Evolutionary conservation across 2,113 vertebrate species (phyloP).

Genomic region (Argyrosomus japonicus): DNA sequence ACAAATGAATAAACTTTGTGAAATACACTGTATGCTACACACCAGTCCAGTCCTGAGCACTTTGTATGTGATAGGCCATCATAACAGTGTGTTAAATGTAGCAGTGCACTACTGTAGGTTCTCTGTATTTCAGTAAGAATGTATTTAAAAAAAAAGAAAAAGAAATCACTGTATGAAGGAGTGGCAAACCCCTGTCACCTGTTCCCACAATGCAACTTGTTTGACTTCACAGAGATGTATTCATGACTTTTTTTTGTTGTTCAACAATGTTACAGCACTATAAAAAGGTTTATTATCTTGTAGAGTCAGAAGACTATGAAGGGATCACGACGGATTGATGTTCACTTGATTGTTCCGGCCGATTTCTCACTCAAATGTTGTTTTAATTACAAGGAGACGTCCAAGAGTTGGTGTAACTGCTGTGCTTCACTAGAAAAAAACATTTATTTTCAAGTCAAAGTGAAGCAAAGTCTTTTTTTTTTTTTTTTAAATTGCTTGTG

Average conservation of each 20-base stretch:
- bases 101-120: conserved; percentile 77
- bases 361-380: not conserved
- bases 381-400: conserved; percentile 3
- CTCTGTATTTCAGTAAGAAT: conserved; percentile 79
- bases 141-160: conserved; percentile 56
- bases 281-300: conserved; percentile 24
- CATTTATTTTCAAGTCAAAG: not conserved
- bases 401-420: conserved; percentile 4
- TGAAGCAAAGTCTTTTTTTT: not conserved
- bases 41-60: conserved; percentile 81
- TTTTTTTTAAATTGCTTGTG: not conserved
- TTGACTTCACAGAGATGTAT: conserved; percentile 28
- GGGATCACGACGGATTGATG: conserved; percentile 29
- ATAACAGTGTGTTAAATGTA: conserved; percentile 75
- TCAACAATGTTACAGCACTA: conserved; percentile 26
- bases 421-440: conserved; percentile 13
- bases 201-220: conserved; percentile 45
- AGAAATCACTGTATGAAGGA: conserved; percentile 58
- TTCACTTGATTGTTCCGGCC: not conserved
- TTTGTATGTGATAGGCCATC: conserved; percentile 79
- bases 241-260: conserved; percentile 42
- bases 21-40: conserved; percentile 74
- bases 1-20: conserved; percentile 73
- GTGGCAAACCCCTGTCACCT: conserved; percentile 21
- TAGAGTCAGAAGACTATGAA: conserved; percentile 50